Conservation (phyloP, 2,797 vertebrate species). For the Sebastolobus alascanus region DNA sequence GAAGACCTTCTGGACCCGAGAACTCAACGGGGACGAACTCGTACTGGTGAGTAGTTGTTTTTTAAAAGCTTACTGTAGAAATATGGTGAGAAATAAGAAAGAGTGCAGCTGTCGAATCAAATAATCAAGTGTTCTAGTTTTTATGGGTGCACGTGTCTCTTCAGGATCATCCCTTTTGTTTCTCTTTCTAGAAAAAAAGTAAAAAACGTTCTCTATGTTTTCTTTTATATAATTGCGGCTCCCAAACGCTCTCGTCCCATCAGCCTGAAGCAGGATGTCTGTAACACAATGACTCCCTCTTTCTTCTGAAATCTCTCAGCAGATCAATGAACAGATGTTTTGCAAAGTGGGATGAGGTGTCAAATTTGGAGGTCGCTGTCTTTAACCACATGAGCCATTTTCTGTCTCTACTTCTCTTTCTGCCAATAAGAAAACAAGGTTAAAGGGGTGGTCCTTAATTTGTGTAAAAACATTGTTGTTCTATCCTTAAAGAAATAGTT, state of each 20-base stretch:
- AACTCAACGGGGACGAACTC: slow-evolving; percentile 93
- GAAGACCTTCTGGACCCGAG: slow-evolving; percentile 96
- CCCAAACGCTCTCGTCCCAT: slow-evolving; percentile 8
- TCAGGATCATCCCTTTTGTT: not conserved
- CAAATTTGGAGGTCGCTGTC: slow-evolving; percentile 31
- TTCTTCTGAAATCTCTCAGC: slow-evolving; percentile 9
- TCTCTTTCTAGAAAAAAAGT: not conserved
- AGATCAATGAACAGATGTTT: slow-evolving; percentile 55
- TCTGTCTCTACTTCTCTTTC: not conserved
- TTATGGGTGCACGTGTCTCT: not conserved
- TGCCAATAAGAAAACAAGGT: slow-evolving; percentile 18
- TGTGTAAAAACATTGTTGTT: not conserved
- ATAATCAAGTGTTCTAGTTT: not conserved
- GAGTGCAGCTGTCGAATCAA: not conserved
- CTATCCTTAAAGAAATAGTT: not conserved
- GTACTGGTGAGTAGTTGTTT: slow-evolving; percentile 87
- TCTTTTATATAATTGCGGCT: not conserved
- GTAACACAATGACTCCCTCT: slow-evolving; percentile 24
- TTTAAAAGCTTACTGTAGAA: not conserved
- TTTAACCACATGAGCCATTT: slow-evolving; percentile 23
- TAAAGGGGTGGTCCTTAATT: not conserved
- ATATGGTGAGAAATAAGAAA: not conserved
- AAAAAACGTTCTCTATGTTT: not conserved
- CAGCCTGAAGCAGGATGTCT: slow-evolving; percentile 6
- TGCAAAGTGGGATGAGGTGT: slow-evolving; percentile 40